Conservation (phyloP, 2,113 vertebrate genomes). For the Cololabis saira region DNA sequence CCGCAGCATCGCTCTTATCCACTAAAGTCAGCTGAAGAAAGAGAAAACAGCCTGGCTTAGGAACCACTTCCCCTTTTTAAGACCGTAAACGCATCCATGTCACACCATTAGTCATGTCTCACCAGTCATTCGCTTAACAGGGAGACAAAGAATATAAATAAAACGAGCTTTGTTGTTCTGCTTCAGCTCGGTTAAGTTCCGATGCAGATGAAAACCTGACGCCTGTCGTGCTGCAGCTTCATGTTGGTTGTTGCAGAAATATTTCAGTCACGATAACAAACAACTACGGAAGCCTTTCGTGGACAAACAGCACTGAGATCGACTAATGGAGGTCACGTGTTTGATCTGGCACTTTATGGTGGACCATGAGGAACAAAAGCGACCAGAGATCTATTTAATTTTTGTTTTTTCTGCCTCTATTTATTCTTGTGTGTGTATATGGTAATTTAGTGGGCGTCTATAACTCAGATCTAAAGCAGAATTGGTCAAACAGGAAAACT, state of each 20-base stretch:
- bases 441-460: too few species aligned
- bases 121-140: too few species aligned
- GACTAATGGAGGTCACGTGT: background rate
- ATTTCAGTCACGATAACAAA: constrained; percentile 38
- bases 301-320: constrained; percentile 37
- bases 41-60: background rate
- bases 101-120: too few species aligned
- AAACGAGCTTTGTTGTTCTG: background rate
- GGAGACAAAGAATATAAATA: too few species aligned
- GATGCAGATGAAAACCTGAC: too few species aligned
- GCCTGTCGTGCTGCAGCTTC: background rate
- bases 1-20: constrained; percentile 83
- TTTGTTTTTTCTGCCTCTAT: background rate
- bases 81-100: too few species aligned
- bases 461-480: too few species aligned
- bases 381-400: background rate
- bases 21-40: background rate
- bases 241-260: background rate
- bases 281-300: constrained; percentile 71
- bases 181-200: rapidly evolving
- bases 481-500: too few species aligned
- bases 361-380: too few species aligned
- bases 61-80: too few species aligned
- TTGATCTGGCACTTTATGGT: too few species aligned
- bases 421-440: background rate